Conservation (phyloP, 2,888 invertebrate species). For the Watsonalla cultraria region DNA sequence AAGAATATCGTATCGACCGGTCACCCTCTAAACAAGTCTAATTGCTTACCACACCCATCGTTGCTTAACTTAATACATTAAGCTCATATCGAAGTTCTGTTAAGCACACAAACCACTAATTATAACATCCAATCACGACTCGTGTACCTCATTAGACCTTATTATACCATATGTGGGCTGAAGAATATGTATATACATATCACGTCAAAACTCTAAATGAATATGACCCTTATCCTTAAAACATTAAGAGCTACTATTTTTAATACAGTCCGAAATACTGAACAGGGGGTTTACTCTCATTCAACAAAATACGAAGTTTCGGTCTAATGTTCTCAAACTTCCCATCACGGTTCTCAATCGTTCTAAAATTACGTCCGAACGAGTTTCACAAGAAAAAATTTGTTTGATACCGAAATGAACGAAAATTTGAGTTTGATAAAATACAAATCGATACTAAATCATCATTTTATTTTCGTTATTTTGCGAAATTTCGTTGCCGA, state of each 20-base stretch:
- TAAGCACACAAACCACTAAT: constrained; percentile 24
- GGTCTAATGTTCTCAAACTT: too few species aligned
- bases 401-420: too few species aligned
- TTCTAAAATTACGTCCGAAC: too few species aligned
- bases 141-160: constrained; percentile 40
- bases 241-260: constrained; percentile 1
- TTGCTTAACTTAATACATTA: not conserved
- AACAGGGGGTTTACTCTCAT: too few species aligned
- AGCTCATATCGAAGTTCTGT: not conserved
- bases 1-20: not conserved
- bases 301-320: too few species aligned
- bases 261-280: too few species aligned
- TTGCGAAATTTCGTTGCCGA: too few species aligned
- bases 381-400: too few species aligned
- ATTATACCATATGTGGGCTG: constrained; percentile 37
- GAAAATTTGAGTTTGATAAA: too few species aligned
- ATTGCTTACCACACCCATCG: not conserved
- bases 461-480: too few species aligned
- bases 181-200: constrained; percentile 28
- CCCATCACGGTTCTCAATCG: too few species aligned
- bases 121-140: constrained; percentile 41
- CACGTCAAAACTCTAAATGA: constrained; percentile 9
- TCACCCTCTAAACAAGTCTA: not conserved
- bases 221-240: constrained; percentile 7
- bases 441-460: too few species aligned